A percentile compares a stretch with the other conserved stretches of the same genome.
Evolutionary conservation across 2,888 invertebrate species (phyloP).

Genomic region (Ichneumoninae sp.): DNA sequence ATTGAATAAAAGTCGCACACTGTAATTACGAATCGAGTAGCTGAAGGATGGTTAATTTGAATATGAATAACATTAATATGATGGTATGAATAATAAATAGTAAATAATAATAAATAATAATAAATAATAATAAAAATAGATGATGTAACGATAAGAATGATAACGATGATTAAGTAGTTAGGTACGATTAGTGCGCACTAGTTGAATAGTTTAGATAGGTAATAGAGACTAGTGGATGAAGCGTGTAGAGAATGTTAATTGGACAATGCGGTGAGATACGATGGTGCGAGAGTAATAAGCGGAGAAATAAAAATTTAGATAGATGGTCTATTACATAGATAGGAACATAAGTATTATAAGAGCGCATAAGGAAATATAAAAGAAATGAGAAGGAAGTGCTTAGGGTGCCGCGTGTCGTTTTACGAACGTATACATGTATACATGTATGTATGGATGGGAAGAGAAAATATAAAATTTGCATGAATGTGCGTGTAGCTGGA

Average conservation of each 20-base stretch:
- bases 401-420: constrained; percentile 39
- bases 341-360: constrained; percentile 52
- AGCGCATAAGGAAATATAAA: constrained; percentile 13
- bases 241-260: constrained; percentile 26
- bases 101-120: constrained; percentile 19
- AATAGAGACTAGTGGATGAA: constrained; percentile 44
- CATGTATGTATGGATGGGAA: not conserved
- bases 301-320: constrained; percentile 53
- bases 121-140: constrained; percentile 20
- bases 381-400: constrained; percentile 21
- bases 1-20: not conserved
- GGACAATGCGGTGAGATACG: constrained; percentile 31
- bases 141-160: constrained; percentile 38
- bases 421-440: not conserved
- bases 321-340: constrained; percentile 65
- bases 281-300: constrained; percentile 46
- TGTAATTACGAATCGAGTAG: constrained; percentile 31
- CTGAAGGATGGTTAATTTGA: constrained; percentile 33
- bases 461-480: constrained; percentile 30
- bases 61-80: constrained; percentile 52
- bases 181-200: constrained; percentile 54
- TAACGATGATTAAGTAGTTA: constrained; percentile 47
- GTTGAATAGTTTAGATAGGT: constrained; percentile 51
- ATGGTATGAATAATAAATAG: constrained; percentile 42
- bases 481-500: constrained; percentile 11